phyloP scores from a whole-genome alignment of 1,140 invertebrate species.

The Subanguina moxae region DNA sequence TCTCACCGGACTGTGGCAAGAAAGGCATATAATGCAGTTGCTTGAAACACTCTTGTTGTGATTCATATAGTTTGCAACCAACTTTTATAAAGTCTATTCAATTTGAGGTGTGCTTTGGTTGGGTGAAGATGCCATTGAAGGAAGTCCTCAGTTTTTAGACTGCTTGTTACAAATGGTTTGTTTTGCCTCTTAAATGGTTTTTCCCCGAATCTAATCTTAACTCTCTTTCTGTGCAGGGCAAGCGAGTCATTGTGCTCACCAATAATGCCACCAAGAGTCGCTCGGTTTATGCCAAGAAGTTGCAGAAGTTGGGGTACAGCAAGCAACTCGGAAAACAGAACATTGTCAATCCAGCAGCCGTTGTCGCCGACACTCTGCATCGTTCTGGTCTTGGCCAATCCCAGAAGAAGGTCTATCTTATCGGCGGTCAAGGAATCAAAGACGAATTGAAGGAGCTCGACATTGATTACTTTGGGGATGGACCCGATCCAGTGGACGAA shows the following conservation, averaged over 20 bases:
- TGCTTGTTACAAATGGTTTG: constrained; percentile 23
- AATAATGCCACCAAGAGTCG: constrained; percentile 57
- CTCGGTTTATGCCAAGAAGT: constrained; percentile 55
- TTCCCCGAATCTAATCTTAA: not conserved
- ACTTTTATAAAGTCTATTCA: not conserved
- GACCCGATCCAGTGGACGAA: constrained; percentile 42
- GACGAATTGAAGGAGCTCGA: constrained; percentile 58
- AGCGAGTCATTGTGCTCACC: constrained; percentile 53
- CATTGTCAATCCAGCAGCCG: constrained; percentile 56
- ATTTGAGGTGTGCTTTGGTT: constrained; percentile 54
- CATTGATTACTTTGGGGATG: constrained; percentile 34
- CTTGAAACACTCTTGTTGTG: not conserved
- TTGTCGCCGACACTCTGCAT: constrained; percentile 49
- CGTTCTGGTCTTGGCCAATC: constrained; percentile 38
- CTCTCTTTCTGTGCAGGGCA: constrained; percentile 15
- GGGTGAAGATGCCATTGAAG: constrained; percentile 49
- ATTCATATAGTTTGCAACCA: not conserved
- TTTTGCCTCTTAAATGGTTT: not conserved
- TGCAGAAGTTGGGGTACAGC: constrained; percentile 49
- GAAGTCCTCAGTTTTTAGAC: constrained; percentile 51
- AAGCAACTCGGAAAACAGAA: constrained; percentile 25
- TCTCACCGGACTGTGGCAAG: no score
- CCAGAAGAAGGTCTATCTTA: constrained; percentile 56
- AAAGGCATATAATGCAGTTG: no score
- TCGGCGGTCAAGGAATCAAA: constrained; percentile 58